Percentiles rank a stretch among this genome's conserved stretches.
Conservation (phyloP, 2,113 vertebrate genomes). For the Sapayoa aenigma region DNA sequence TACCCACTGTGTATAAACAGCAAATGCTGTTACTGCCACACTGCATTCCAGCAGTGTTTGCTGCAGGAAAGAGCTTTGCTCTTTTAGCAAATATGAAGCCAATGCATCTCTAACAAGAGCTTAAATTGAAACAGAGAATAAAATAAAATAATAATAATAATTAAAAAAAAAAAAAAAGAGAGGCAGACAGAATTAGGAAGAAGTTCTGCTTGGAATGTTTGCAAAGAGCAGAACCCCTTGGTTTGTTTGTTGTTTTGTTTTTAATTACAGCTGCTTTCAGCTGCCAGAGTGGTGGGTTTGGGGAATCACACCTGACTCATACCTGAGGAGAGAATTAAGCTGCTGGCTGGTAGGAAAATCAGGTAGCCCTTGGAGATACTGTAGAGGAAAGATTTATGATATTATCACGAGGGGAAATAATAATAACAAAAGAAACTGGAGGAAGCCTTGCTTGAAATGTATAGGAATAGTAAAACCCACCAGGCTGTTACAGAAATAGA, state of each 20-base stretch:
- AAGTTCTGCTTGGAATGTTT: background rate
- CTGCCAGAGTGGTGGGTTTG: background rate
- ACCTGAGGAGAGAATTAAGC: background rate
- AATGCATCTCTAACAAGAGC: background rate
- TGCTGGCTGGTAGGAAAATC: background rate
- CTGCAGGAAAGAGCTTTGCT: background rate
- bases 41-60: background rate
- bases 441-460: background rate
- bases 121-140: background rate
- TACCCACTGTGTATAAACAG: background rate
- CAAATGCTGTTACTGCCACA: background rate
- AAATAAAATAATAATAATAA: background rate
- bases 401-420: background rate
- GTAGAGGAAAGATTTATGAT: background rate
- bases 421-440: background rate
- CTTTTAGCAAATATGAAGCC: background rate
- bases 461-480: slow-evolving; percentile 8
- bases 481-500: slow-evolving; percentile 40
- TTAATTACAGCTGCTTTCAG: background rate
- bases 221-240: background rate
- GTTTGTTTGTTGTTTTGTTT: background rate
- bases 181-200: background rate
- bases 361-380: background rate
- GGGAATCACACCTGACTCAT: background rate
- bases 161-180: background rate